Base-by-base conservation (phyloP, 2,113 vertebrate species). In the Tragelaphus scriptus region DNA sequence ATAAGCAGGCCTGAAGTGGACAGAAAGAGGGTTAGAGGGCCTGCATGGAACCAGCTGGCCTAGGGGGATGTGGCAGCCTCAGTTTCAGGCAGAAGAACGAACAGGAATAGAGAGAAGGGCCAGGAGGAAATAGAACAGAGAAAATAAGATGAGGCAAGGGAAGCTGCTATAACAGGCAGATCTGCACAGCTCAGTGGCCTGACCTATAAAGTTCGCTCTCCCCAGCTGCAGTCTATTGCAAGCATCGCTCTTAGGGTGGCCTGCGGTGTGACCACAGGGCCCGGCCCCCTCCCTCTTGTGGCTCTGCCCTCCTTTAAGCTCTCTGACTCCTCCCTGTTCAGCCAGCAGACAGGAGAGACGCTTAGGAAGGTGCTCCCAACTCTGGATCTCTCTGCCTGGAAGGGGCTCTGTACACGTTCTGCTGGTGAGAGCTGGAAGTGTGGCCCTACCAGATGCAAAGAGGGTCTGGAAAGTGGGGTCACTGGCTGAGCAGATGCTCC, bases 221-320 rank as follows among this genome's bases (percentile, higher is more conserved):
- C 14, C 59, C 61, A 32, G 68, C 55, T 0, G 5, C 13, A 8
- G 17, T 32, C 53, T 16, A 13, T 2, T 0, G 1, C 30, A 2
- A 87, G 30, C 0, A 0, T 7, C 1, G 23, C 88, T 36, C 13
- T 49, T 4, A 19, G 56, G 12, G 28, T 2, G 3, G 21, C 44
- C 61, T 63, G 47, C 55, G 13, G 1, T 0, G 4, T 71, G 95
- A 23, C 89, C 14, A 0, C 25, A 2, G 55, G 85, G 36, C 40
- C 44, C 71, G 17, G 56, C 32, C 55, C 68, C 47, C 55, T 92
- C 65, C 51, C 44, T 59, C 36, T 32, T 49, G 71, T 71, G 81
- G 68, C 63, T 81, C 86, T 36, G 28, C 28, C 25, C 28, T 59
- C 16, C 44, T 56, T 13, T 28, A 88, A 79, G 26, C 90, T 44